Base-by-base conservation (phyloP, 1,140 invertebrate genomes). In the Littorina saxatilis region DNA sequence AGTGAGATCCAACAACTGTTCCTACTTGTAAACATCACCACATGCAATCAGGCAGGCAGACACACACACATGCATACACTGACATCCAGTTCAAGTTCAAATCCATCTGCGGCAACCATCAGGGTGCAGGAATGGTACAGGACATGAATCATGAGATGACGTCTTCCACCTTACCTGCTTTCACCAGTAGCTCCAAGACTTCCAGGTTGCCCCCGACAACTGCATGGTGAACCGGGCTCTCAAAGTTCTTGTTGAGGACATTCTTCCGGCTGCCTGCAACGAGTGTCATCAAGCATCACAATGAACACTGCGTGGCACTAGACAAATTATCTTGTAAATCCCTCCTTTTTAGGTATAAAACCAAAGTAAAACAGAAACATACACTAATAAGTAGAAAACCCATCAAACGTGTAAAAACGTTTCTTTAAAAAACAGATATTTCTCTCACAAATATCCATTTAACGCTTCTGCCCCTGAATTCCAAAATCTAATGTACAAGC, bases 211-310 rank as follows among this genome's bases (percentile, higher is more conserved):
- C 92, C 43, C 91, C 92, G 2, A 92, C 90, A 77, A 94, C 94
- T 37, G 94, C 94, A 29, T 94, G 85, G 88, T 94, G 93, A 15
- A 95, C 89, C 23, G 94, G 94, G 0, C 94, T 94, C 70, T 93
- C 92, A 17, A 94, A 94, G 77, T 93, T 91, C 39, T 91, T 88
- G 89, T 95, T 93, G 1, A 93, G 90, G 3, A 94, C 84, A 84
- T 94, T 94, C 20, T 94, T 87, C 82, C 93, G 91, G 35, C 93
- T 93, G 4, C 94, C 94, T 78, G 90, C 85, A 23, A 94, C 82
- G 2, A 70, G 11, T 95, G 86, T 35, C 93, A 83, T 83, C 91
- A 88, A 1, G 93, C 93, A 86, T 95, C 92, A 50, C 93, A 23
- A 13, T 43, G 20, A 23, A 11, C 1, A 43, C n/a, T n/a, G n/a